Percentiles rank a stretch among this genome's conserved stretches.
These are phyloP conservation scores for Xestia xanthographa DNA, from an alignment of 2,888 invertebrate species.

Conservation along the genomic window DNA sequence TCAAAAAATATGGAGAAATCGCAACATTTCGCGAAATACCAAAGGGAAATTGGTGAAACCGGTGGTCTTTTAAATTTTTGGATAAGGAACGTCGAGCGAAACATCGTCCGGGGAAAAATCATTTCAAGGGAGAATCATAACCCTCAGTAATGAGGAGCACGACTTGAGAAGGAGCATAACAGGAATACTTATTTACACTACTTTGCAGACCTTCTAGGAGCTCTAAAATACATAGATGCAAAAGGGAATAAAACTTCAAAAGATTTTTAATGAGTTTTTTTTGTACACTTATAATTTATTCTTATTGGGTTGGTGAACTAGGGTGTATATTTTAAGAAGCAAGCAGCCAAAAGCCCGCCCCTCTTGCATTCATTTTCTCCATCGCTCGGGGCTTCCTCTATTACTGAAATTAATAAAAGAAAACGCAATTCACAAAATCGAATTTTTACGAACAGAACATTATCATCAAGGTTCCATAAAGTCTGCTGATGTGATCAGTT, in stretches of 20 bases:
- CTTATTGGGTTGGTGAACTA: background rate
- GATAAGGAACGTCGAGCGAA: too few relatives aligned
- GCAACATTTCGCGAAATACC: too few relatives aligned
- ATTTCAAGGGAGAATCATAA: too few relatives aligned
- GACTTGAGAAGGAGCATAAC: too few relatives aligned
- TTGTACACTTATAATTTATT: background rate
- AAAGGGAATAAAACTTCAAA: background rate
- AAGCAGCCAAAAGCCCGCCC: conserved; percentile 12
- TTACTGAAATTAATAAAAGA: conserved; percentile 14
- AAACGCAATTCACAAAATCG: background rate
- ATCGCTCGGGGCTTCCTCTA: background rate
- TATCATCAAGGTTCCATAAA: background rate
- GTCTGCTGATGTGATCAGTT: background rate
- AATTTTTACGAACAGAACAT: background rate
- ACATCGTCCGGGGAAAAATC: too few relatives aligned
- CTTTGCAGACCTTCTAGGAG: too few relatives aligned
- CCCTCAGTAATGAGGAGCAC: too few relatives aligned
- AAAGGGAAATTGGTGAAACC: too few relatives aligned
- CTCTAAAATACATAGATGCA: background rate
- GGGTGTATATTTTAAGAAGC: background rate
- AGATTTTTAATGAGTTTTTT: background rate
- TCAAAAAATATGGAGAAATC: too few relatives aligned
- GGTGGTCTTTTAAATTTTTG: too few relatives aligned
- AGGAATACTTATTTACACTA: background rate
- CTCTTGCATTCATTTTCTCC: conserved; percentile 33